phyloP scores from a whole-genome alignment of 2,888 invertebrate species.

The Callinectes sapidus region DNA sequence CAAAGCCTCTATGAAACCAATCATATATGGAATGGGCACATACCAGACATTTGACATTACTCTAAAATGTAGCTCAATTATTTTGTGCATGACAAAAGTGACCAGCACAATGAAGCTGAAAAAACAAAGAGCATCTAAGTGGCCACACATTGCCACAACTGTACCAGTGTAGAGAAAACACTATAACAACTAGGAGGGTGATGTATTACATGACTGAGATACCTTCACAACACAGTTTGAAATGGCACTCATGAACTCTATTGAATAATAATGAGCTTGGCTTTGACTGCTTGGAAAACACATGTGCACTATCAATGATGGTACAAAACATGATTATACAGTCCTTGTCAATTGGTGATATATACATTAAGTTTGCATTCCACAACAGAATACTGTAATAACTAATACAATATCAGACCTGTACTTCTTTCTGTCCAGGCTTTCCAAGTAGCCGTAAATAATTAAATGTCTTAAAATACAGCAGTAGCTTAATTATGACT shows the following conservation, averaged over 20 bases:
- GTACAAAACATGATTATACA: background rate
- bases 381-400: background rate
- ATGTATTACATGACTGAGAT: background rate
- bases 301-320: background rate
- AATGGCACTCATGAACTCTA: background rate
- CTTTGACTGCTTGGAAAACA: background rate
- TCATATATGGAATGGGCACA: background rate
- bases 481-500: background rate
- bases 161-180: background rate
- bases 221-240: background rate
- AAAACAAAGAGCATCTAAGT: background rate
- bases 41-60: background rate
- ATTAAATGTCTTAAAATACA: background rate
- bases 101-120: background rate
- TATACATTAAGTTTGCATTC: background rate
- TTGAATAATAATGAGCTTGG: background rate
- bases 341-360: background rate
- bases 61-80: background rate
- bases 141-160: background rate
- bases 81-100: background rate
- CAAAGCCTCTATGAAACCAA: background rate
- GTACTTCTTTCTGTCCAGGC: background rate
- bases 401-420: background rate
- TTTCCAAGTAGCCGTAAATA: background rate
- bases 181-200: background rate